These are phyloP conservation scores for Marronus borbonicus DNA, from an alignment of 2,888 invertebrate genomes.

Conservation along the genomic window DNA sequence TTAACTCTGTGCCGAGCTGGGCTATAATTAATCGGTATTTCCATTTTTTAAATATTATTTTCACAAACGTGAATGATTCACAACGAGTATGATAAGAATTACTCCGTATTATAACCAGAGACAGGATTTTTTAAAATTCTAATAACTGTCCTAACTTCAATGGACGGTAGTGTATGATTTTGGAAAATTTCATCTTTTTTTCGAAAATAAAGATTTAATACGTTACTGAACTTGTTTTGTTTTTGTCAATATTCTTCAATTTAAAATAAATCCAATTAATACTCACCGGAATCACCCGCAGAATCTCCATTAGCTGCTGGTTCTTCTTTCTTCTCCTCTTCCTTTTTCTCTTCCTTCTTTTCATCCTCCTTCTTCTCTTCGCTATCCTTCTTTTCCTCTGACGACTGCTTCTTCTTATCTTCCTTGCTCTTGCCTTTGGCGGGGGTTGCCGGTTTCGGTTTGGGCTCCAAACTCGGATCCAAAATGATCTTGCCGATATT, in stretches of 20 bases:
- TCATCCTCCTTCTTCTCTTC: conserved; percentile 74
- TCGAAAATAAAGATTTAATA: no score
- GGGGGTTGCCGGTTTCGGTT: conserved; percentile 85
- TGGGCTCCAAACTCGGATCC: conserved; percentile 85
- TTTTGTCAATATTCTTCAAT: neutral
- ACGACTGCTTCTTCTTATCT: conserved; percentile 81
- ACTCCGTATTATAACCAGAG: no score
- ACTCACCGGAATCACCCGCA: conserved; percentile 71
- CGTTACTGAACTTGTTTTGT: no score
- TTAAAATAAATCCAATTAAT: neutral
- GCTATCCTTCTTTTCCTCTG: conserved; percentile 76
- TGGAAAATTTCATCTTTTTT: no score
- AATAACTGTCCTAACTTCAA: no score
- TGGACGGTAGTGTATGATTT: no score
- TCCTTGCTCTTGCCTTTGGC: conserved; percentile 83
- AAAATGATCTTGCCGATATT: conserved; percentile 91
- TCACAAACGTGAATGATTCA: no score
- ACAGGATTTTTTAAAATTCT: no score
- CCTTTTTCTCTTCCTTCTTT: conserved; percentile 62
- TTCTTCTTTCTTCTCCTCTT: conserved; percentile 66
- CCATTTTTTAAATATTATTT: no score
- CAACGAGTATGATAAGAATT: no score
- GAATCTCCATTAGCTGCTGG: conserved; percentile 73
- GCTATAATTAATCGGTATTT: no score
- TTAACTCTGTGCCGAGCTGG: no score